Evolutionary conservation across 2,113 vertebrate genomes (phyloP), one percentile per base, ranked within the genome.

Genomic region (Peromyscus maniculatus): DNA sequence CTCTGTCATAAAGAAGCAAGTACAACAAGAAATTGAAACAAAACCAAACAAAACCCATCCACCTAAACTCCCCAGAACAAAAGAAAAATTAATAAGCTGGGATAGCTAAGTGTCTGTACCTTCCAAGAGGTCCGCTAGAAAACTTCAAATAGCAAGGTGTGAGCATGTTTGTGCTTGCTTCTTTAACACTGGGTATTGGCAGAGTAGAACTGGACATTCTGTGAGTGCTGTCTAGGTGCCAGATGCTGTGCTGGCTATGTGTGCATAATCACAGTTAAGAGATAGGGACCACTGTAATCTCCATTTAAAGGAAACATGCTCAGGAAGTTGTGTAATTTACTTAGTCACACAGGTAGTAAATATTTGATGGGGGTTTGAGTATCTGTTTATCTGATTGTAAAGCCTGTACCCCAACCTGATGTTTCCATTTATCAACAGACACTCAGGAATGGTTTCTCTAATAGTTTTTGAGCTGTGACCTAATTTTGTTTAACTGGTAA

Each of bases 401-500:
- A 86, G 57, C 89, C 72, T 74, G 13, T 84, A 80, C 5, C 86
- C 39, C 74, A 89, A 2, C 49, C 67, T 97, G 87, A 94, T 52
- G 64, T 91, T 94, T 97, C 36, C 49, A 36, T 93, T 95, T 89
- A 89, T 89, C 39, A 93, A 24, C 74, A 93, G 87, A 97, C 77
- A 94, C 83, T 94, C 66, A 84, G 36, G 66, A 87, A 5, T 96
- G 62, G 52, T 96, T 97, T 96, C 83, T 97, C 0, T 97, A 96
- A 93, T 74, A 94, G 39, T 94, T 91, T 96, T 94, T 96, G 82
- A 97, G 78, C 11, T 77, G 72, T 94, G 89, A 83, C 79, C 92
- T 97, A 93, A 96, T 96, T 97, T 97, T 95, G 28, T 95, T 92
- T 96, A 89, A 87, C 31, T 89, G 78, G 8, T 94, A 95, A 95